Base-by-base conservation (phyloP, 2,888 invertebrate genomes). In the Conistra vaccinii region DNA sequence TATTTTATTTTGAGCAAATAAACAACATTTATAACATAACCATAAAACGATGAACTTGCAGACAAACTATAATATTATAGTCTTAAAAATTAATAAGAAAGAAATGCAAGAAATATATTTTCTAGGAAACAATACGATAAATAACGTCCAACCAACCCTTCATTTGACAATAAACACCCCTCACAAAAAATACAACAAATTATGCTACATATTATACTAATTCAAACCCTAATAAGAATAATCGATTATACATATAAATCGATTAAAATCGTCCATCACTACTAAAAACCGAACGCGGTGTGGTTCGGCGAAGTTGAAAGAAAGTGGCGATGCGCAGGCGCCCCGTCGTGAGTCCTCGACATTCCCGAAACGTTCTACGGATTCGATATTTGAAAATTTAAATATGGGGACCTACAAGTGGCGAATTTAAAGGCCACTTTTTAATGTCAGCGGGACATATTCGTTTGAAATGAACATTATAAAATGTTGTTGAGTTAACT, bases 231-330 rank as follows among this genome's bases (percentile, higher is more conserved):
- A 83, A 85, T 80, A 87, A 78, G 86, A 87, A 84, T 83, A 85
- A 86, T 86, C 83, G 87, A 83, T 87, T 86, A 86, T 63, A 65
- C 72, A 78, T 85, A 89, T 86, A 89, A 89, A 89, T 89, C 84
- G 82, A 85, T 76, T 80, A 86, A 82, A 84, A 82, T 80, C 84
- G 90, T 90, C 85, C 90, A 90, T 90, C 89, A 89, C 88, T 88
- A 85, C 76, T 69, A 76, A 78, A 78, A 81, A 80, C 78, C 77
- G 78, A 79, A 83, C 86, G 84, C 83, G 83, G 78, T 86, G 83
- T 83, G 67, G 81, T 91, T 93, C 95, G 95, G 94, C 92, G 86
- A 91, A 92, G 91, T 93, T 94, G 84, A 95, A 95, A 95, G 95
- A 93, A 93, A 93, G 93, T 92, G 92, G 89, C 92, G 91, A 89